Conservation (phyloP, 2,797 vertebrate species). For the Oryzias sinensis region DNA sequence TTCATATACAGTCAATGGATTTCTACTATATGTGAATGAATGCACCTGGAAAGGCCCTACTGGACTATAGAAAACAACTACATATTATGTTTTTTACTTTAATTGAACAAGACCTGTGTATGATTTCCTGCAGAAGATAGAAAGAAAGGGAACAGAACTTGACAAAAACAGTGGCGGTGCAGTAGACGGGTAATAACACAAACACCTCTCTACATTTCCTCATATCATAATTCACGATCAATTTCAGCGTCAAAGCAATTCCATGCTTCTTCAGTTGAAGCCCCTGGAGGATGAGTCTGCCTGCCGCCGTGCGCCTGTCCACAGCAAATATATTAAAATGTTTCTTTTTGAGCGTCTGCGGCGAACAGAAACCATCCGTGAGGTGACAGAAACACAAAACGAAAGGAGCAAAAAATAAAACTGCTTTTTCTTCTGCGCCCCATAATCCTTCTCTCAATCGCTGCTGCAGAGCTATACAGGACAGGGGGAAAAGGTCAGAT, state of each 20-base stretch:
- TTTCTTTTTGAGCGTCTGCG: constrained; percentile 19
- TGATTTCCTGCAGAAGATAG: too few relatives aligned
- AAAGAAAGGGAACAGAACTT: too few relatives aligned
- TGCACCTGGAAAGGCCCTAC: too few relatives aligned
- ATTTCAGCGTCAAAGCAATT: constrained; percentile 24
- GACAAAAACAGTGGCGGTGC: too few relatives aligned
- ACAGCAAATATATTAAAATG: constrained; percentile 52
- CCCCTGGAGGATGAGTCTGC: constrained; percentile 17
- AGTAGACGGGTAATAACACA: constrained; percentile 8
- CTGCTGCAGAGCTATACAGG: neutral
- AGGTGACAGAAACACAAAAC: constrained; percentile 11
- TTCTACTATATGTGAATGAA: too few relatives aligned
- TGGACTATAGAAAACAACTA: too few relatives aligned
- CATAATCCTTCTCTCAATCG: neutral
- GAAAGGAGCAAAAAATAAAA: neutral
- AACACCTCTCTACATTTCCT: constrained; percentile 12
- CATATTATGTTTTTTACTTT: too few relatives aligned
- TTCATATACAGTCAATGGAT: too few relatives aligned
- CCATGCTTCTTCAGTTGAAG: constrained; percentile 15
- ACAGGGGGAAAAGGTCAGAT: neutral
- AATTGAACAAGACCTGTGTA: too few relatives aligned
- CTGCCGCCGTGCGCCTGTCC: constrained; percentile 45
- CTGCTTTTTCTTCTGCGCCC: neutral
- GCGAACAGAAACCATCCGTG: constrained; percentile 42
- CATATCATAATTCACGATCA: constrained; percentile 22